These are phyloP conservation scores for Symphodus melops DNA, from an alignment of 2,113 vertebrate species.

Conservation along the genomic window DNA sequence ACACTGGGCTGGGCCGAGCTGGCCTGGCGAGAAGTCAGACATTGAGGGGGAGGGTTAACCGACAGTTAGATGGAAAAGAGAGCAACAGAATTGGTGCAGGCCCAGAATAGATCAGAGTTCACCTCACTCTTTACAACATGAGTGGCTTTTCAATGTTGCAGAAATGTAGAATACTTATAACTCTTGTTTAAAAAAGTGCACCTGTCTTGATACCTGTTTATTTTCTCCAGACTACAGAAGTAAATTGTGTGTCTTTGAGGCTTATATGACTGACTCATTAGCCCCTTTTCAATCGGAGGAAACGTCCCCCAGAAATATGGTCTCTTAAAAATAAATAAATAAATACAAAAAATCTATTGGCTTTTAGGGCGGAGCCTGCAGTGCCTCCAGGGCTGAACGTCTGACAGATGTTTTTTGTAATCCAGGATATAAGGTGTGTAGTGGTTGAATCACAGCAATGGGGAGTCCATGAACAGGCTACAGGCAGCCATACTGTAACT, in stretches of 20 bases:
- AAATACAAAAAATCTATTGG: too few relatives aligned
- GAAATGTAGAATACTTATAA: conserved; percentile 5
- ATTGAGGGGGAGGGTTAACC: conserved; percentile 60
- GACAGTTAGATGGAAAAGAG: conserved; percentile 58
- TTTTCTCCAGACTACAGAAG: conserved; percentile 11
- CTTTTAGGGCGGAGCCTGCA: too few relatives aligned
- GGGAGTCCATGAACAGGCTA: conserved; percentile 18
- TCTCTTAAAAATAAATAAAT: too few relatives aligned
- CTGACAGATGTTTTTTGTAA: conserved; percentile 74
- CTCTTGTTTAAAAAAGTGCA: conserved; percentile 4
- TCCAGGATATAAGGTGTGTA: conserved; percentile 38
- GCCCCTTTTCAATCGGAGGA: too few relatives aligned
- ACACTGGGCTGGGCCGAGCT: conserved; percentile 54
- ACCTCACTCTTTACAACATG: conserved; percentile 20
- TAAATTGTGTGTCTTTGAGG: conserved; percentile 4
- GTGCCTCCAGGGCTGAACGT: too few relatives aligned
- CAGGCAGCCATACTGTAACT: neutral
- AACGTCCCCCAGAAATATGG: too few relatives aligned
- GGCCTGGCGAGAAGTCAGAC: conserved; percentile 51
- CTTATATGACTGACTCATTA: conserved; percentile 55
- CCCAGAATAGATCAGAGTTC: conserved; percentile 49
- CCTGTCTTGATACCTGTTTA: neutral
- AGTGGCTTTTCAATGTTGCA: conserved; percentile 14
- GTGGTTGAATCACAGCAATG: neutral
- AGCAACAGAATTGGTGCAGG: conserved; percentile 41